phyloP scores from a whole-genome alignment of 1,140 invertebrate genomes.

The Parasteatoda tepidariorum region DNA sequence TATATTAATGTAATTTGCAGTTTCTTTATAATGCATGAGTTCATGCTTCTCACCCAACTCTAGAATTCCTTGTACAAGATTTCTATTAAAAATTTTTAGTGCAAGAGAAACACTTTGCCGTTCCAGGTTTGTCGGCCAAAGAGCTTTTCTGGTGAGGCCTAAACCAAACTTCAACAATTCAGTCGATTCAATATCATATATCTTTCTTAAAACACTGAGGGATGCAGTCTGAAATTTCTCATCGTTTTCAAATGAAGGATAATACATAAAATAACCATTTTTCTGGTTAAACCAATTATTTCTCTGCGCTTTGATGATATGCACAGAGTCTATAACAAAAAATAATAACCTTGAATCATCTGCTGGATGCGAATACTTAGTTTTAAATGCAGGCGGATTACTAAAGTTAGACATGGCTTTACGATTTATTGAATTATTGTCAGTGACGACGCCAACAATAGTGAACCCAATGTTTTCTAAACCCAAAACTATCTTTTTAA shows the following conservation, averaged over 20 bases:
- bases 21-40: neutral
- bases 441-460: slow-evolving; percentile 42
- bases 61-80: neutral
- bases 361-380: slow-evolving; percentile 24
- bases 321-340: slow-evolving; percentile 32
- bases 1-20: neutral
- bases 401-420: slow-evolving; percentile 57
- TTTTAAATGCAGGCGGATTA: neutral
- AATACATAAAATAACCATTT: slow-evolving; percentile 23
- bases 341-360: neutral
- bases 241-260: slow-evolving; percentile 20
- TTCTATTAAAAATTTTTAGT: neutral
- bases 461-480: slow-evolving; percentile 29
- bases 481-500: slow-evolving; percentile 56
- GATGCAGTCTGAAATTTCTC: neutral
- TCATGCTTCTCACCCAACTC: neutral
- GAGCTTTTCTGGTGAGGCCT: neutral
- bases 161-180: neutral
- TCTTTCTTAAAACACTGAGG: neutral
- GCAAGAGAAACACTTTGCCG: neutral
- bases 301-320: slow-evolving; percentile 6
- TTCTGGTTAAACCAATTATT: slow-evolving; percentile 19
- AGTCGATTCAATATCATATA: neutral
- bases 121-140: neutral
- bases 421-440: slow-evolving; percentile 62